Percentiles rank a stretch among this genome's conserved stretches.
phyloP scores from a whole-genome alignment of 2,113 vertebrate genomes.

The Syrmaticus mikado region DNA sequence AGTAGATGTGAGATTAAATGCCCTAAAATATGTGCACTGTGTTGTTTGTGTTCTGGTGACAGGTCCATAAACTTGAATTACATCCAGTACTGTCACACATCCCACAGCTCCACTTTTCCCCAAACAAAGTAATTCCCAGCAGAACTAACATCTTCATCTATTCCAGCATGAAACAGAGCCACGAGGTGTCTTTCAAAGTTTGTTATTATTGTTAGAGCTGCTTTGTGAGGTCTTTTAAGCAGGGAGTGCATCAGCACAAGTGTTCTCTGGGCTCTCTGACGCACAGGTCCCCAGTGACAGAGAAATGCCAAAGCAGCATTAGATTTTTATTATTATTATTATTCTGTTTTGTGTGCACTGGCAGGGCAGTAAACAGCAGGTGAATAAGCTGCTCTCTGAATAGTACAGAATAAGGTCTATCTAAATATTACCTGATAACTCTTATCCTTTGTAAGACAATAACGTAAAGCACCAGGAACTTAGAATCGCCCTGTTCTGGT shows the following conservation, averaged over 20 bases:
- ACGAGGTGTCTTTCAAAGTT: not conserved
- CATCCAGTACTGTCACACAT: too few relatives aligned
- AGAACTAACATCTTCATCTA: not conserved
- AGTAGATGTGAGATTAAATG: not conserved
- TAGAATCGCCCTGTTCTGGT: too few relatives aligned
- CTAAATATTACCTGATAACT: not conserved
- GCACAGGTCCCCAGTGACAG: not conserved
- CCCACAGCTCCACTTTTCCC: not conserved
- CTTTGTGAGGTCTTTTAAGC: not conserved
- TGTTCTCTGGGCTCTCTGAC: not conserved
- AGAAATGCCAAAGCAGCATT: not conserved
- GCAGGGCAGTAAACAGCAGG: not conserved
- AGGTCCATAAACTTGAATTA: not conserved
- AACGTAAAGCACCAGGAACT: too few relatives aligned
- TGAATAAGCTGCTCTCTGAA: too few relatives aligned
- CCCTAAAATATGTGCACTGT: not conserved
- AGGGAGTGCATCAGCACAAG: too few relatives aligned
- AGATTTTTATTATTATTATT: not conserved
- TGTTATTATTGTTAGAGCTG: not conserved
- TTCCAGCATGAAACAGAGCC: not conserved
- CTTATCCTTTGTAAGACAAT: not conserved
- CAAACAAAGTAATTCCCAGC: not conserved
- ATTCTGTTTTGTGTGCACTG: not conserved
- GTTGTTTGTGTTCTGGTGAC: not conserved
- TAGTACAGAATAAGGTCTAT: not conserved